Base-by-base conservation (phyloP, 2,888 invertebrate genomes). In the Phaonia tiefii region DNA sequence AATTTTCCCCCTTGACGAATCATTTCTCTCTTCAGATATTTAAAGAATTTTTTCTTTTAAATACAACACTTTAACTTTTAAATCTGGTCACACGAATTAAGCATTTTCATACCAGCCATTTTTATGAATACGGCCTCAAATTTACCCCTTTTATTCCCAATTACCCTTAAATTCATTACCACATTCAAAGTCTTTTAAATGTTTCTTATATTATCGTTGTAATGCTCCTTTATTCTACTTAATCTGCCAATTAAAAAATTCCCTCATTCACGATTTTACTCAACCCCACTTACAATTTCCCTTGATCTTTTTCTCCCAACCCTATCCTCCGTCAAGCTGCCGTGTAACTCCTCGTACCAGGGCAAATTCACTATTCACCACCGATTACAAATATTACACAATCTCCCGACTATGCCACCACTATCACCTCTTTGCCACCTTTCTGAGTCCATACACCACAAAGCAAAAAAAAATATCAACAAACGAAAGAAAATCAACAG, bases 341-440 rank as follows among this genome's bases (percentile, higher is more conserved):
- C 46, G 10, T 17, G n/a, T n/a, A n/a, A n/a, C n/a, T 31, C 20
- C 49, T 25, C 15, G 10, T 25, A 22, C 25, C 70, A 58, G 56
- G 37, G 66, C 60, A 72, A 72, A 63, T n/a, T n/a, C n/a, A n/a
- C 44, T 20, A 46, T 63, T 20, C 63, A 82, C 31, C 70, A 71
- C 31, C 70, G 74, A 76, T 76, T 75, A 37, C 26, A 49, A n/a
- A 42, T 78, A 76, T 82, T 76, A 82, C 78, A 79, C 82, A 82
- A 76, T 76, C 70, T 82, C 13, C 17, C 37, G 54, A 31, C 51
- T 66, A 22, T 25, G 25, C 13, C 20, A 22, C 11, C 26, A 25
- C 44, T 51, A 4, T 20, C 51, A 67, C 20, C 3, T 39, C 25
- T 10, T 11, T 25, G 56, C 31, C 60, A n/a, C 1, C 60, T 17